Evolutionary conservation across 2,797 vertebrate species (phyloP).

Genomic region (Pseudochirops cupreus): DNA sequence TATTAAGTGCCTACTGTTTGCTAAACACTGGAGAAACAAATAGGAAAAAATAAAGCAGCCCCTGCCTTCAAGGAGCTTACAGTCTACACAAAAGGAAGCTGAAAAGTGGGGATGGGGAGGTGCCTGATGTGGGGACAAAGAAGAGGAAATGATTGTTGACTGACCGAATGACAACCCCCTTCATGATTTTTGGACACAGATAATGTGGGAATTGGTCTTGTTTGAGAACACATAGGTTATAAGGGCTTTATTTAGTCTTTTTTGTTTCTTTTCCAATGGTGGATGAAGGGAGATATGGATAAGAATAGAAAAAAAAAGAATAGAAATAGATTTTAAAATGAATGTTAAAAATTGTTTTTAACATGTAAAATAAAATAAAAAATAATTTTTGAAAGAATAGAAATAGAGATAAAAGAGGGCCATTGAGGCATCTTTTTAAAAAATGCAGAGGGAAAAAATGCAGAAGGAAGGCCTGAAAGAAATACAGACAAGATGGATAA

Average conservation of each 20-base stretch:
- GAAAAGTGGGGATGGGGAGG: not conserved
- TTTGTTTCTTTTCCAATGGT: not conserved
- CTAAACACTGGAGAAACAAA: not conserved
- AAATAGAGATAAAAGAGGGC: not conserved
- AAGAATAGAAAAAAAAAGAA: not conserved
- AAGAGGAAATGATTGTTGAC: not conserved
- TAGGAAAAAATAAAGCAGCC: too few species aligned
- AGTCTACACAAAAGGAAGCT: not conserved
- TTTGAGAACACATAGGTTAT: not conserved
- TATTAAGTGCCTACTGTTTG: too few species aligned
- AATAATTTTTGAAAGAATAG: not conserved
- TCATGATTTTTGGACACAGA: not conserved
- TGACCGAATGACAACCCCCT: not conserved
- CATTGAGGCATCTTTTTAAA: not conserved
- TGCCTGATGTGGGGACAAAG: not conserved
- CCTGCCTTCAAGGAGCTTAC: not conserved
- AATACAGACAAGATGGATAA: too few species aligned
- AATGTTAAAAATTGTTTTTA: too few species aligned
- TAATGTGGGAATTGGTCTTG: not conserved
- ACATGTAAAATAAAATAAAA: too few species aligned
- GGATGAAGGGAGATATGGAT: not conserved
- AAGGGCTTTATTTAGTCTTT: not conserved
- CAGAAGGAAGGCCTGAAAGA: too few species aligned
- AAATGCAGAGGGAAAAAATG: not conserved
- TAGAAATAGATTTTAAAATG: not conserved